Base-by-base conservation (phyloP, 2,113 vertebrate genomes). In the Barnardius zonarius region DNA sequence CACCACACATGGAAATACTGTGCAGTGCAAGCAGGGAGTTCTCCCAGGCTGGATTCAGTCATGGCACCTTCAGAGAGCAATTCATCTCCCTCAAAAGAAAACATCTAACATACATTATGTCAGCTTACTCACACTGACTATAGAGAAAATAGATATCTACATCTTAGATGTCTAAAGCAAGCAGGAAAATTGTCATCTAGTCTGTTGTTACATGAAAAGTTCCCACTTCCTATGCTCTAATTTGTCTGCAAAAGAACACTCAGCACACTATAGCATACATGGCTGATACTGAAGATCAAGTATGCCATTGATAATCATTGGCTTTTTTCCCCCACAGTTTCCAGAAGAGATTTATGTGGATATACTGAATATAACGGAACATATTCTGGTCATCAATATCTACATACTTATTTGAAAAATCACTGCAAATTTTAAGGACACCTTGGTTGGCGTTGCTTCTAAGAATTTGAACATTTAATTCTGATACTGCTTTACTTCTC, bases 221-320 rank as follows among this genome's bases (percentile, higher is more conserved):
- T 96, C 35, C 39, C 12, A 80, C 22, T 16, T 69, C 30, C 35
- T 37, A 41, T 10, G 3, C 4, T 4, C 35, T 61, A 31, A 69
- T 59, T 76, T 62, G 6, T 18, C 33, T 69, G 28, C 31, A 76
- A 77, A 55, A 66, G 35, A 19, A 16, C 31, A 66, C 10, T 43
- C 4, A 24, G 7, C 6, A 39, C 0, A 1, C 27, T 48, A 2
- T 11, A 83, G n/a, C 27, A 35, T 7, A 52, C 20, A 11, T 41
- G 14, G 18, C 24, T 83, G 31, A 86, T 39, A 37, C 5, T 23
- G 43, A 68, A 33, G n/a, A 69, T 61, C 17, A 63, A 24, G 19
- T 54, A 39, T 59, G 37, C 33, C 37, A 31, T 4, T 77, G n/a
- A 15, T 77, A 57, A 24, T 66, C 31, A 69, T 11, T 37, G 31